Evolutionary conservation across 2,888 invertebrate genomes (phyloP).

Genomic region (Amphipyra berbera): DNA sequence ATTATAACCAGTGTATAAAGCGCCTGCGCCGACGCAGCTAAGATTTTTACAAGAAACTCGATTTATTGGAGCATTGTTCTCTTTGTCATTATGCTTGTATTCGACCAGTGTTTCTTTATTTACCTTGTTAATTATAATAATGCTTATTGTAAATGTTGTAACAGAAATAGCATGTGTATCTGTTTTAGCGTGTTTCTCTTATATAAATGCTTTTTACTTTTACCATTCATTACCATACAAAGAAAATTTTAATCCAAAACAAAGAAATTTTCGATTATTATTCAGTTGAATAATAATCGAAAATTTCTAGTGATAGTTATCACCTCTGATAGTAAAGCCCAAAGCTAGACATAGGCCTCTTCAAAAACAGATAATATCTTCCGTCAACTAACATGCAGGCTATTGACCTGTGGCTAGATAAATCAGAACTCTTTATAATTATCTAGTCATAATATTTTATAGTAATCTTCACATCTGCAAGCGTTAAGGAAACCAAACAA

Average conservation of each 20-base stretch:
- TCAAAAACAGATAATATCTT: too few species aligned
- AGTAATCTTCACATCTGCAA: conserved; percentile 29
- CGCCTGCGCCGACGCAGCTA: conserved; percentile 28
- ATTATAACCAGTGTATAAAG: conserved; percentile 57
- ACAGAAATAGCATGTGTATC: background rate
- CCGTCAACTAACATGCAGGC: too few species aligned
- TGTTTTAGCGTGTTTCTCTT: background rate
- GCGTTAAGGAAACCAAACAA: conserved; percentile 52
- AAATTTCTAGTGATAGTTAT: too few species aligned
- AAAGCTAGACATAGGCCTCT: too few species aligned
- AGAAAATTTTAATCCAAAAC: too few species aligned
- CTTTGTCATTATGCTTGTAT: conserved; percentile 44
- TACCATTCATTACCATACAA: too few species aligned
- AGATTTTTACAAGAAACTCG: conserved; percentile 62
- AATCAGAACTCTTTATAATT: background rate
- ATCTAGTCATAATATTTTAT: conserved; percentile 35
- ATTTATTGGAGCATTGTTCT: conserved; percentile 69
- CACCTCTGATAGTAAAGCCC: too few species aligned
- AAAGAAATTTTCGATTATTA: too few species aligned
- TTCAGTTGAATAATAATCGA: too few species aligned
- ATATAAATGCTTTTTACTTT: too few species aligned
- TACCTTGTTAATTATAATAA: conserved; percentile 21
- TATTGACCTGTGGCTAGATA: too few species aligned
- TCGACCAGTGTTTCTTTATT: conserved; percentile 29
- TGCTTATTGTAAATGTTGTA: background rate